These are phyloP conservation scores for Egretta garzetta DNA, from an alignment of 2,113 vertebrate genomes.

Conservation along the genomic window DNA sequence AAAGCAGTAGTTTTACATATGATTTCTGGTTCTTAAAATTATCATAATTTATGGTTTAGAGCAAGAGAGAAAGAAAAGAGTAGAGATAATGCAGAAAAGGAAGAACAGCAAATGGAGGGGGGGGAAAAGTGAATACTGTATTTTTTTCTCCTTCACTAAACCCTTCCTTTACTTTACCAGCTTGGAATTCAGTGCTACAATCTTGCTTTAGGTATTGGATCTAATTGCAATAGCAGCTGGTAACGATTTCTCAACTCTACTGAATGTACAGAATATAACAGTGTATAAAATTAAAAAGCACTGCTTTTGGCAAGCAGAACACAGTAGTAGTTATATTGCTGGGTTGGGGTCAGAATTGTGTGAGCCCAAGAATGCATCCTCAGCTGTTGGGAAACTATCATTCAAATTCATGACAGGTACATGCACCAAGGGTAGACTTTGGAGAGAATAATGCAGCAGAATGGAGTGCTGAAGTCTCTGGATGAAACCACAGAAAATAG, in stretches of 20 bases:
- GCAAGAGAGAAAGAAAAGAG: neutral
- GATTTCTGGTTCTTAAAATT: neutral
- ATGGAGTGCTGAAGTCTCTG: neutral
- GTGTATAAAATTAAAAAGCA: neutral
- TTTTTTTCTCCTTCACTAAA: neutral
- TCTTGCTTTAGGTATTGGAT: neutral
- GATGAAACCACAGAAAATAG: neutral
- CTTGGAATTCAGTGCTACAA: neutral
- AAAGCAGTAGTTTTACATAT: neutral
- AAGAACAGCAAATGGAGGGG: rapidly evolving
- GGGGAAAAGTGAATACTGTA: neutral
- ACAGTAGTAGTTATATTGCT: neutral
- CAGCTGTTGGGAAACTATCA: neutral
- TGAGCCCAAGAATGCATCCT: neutral
- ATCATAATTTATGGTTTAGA: neutral
- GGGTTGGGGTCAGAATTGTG: neutral
- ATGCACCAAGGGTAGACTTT: rapidly evolving
- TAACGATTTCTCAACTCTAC: neutral
- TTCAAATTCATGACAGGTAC: neutral
- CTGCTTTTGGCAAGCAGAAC: neutral
- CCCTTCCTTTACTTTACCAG: neutral
- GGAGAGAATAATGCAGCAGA: neutral
- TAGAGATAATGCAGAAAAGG: neutral
- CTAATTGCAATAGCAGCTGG: neutral
- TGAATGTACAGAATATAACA: neutral